Base-by-base conservation (phyloP, 2,888 invertebrate species). In the Platypus cylindrus region DNA sequence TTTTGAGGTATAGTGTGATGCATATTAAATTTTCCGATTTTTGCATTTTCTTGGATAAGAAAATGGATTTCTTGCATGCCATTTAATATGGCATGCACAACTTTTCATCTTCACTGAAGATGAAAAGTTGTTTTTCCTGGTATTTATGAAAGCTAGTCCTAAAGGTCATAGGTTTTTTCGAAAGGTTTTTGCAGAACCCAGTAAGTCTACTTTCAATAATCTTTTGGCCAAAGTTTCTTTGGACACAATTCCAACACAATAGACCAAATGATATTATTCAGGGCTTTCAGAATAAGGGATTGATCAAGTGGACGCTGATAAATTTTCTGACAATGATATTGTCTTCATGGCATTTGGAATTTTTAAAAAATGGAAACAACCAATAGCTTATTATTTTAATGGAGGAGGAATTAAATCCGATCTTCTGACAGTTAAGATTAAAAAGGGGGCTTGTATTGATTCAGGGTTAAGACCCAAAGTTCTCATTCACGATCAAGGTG, bases 251-350 rank as follows among this genome's bases (percentile, higher is more conserved):
- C 14, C 28, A 38, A 5, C 45, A 45, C 33, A 44, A 46, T 34
- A 13, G 9, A 12, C 30, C 25, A 30, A 35, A 30, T 15, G 38
- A 45, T 26, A 26, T 14, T n/a, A 30, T 48, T 26, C 34, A 37
- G 12, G 45, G 43, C 27, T 43, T 43, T 32, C 46, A 40, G 18
- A 45, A 47, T 36, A 44, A 43, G 41, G 34, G 5, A 28, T 9
- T 3, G 25, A 35, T 12, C 22, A 38, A 11, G 25, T 12, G 9
- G 12, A 7, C 8, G 18, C 15, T 11, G 7, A 5, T 20, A 9
- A 7, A 20, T 43, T 49, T 40, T 49, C 50, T 17, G 46, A 51
- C 30, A 49, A 51, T 38, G 49, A 46, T 25, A 17, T 46, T 8
- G 41, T 48, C 8, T 51, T 50, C 28, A 44, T 52, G 42, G 11